Percentiles rank a stretch among this genome's conserved stretches.
phyloP scores from a whole-genome alignment of 2,888 invertebrate genomes.

The Gryllus longicercus region DNA sequence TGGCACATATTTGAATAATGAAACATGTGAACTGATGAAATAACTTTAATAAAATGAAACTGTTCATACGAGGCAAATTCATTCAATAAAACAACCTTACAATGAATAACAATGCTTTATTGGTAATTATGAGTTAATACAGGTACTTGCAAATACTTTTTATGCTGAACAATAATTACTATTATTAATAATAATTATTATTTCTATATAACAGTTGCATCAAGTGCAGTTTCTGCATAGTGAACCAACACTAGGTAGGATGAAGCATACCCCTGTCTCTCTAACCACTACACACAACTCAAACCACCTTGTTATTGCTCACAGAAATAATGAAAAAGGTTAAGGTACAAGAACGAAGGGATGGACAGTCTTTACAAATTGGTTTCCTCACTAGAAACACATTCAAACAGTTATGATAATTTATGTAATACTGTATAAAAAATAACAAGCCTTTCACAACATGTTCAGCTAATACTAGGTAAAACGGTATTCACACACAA shows the following conservation, averaged over 20 bases:
- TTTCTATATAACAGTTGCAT: constrained; percentile 17
- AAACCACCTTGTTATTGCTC: constrained; percentile 25
- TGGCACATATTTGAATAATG: too few species aligned
- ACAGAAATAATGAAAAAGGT: not conserved
- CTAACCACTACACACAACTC: constrained; percentile 19
- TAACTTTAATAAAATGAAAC: too few species aligned
- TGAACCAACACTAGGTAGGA: constrained; percentile 7
- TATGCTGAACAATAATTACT: constrained; percentile 30
- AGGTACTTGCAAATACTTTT: constrained; percentile 35
- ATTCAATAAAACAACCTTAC: constrained; percentile 21
- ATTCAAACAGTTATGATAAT: constrained; percentile 3
- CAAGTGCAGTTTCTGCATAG: constrained; percentile 17
- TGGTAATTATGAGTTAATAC: constrained; percentile 36
- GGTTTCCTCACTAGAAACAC: constrained; percentile 17
- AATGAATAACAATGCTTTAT: constrained; percentile 37
- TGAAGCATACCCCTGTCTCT: not conserved
- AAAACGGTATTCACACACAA: constrained; percentile 10
- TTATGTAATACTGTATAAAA: constrained; percentile 17
- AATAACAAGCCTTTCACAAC: constrained; percentile 17
- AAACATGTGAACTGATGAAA: too few species aligned
- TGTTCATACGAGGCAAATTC: too few species aligned
- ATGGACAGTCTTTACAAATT: constrained; percentile 17
- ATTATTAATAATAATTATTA: constrained; percentile 4
- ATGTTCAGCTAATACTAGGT: constrained; percentile 17
- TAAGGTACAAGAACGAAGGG: not conserved